Conservation (phyloP, 2,888 invertebrate species). For the Agapostemon virescens region DNA sequence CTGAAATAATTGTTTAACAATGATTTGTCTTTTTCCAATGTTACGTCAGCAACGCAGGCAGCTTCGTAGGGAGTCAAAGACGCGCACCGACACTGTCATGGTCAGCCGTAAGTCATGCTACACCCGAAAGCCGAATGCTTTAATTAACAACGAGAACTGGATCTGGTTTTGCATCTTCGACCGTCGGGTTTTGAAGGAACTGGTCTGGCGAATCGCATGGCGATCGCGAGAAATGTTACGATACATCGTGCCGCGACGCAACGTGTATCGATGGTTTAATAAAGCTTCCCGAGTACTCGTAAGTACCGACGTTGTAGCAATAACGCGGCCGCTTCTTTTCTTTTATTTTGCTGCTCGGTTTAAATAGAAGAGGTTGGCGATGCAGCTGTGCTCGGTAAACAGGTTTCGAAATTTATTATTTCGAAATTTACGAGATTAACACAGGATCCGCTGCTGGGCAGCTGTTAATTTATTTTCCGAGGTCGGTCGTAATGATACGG, state of each 20-base stretch:
- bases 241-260: neutral
- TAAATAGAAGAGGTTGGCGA: neutral
- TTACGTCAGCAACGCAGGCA: neutral
- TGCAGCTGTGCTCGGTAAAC: conserved; percentile 2
- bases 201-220: neutral
- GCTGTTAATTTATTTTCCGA: neutral
- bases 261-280: conserved; percentile 9
- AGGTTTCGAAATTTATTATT: neutral
- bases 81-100: neutral
- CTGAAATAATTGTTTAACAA: neutral
- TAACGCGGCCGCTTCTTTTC: neutral
- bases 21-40: neutral
- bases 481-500: neutral
- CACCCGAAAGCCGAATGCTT: too few relatives aligned
- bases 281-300: conserved; percentile 6
- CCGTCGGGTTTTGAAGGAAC: neutral
- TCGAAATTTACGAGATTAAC: conserved; percentile 5
- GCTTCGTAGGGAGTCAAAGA: neutral
- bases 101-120: too few relatives aligned
- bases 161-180: neutral
- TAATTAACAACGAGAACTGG: neutral
- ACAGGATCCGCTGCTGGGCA: neutral
- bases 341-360: neutral
- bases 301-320: neutral
- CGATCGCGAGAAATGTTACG: neutral